Evolutionary conservation across 30 jellyfish, hydroid and myxozoan genomes (phyloP).

Genomic region (Phacellophora camtschatica): DNA sequence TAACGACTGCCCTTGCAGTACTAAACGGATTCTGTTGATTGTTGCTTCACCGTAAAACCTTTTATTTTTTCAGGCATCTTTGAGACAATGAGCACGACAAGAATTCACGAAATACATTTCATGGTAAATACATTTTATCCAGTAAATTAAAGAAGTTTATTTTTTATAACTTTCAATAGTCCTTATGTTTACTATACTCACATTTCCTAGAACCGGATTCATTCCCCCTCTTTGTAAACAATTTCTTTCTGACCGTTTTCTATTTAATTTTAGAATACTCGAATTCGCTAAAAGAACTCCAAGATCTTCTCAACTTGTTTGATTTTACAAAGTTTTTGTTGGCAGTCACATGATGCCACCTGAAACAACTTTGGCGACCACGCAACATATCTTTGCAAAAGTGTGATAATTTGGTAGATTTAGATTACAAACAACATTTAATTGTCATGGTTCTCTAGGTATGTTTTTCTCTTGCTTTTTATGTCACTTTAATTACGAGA

Average conservation of each 20-base stretch:
- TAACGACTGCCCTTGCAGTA: no score
- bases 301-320: constrained; percentile 9
- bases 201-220: no score
- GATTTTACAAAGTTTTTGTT: not conserved
- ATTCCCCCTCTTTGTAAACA: no score
- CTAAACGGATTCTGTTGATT: no score
- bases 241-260: no score
- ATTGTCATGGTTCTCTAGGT: not conserved
- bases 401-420: constrained; percentile 49
- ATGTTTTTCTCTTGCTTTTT: not conserved
- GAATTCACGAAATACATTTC: no score
- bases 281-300: no score
- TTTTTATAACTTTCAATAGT: no score
- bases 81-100: constrained; percentile 4
- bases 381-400: constrained; percentile 4
- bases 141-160: no score
- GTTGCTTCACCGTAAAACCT: no score
- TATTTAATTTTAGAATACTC: no score
- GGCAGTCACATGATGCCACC: not conserved
- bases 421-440: constrained; percentile 5
- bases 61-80: constrained; percentile 13
- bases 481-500: not conserved
- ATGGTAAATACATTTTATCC: not conserved
- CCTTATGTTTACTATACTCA: no score
- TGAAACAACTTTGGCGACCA: not conserved